Percentiles rank a stretch among this genome's conserved stretches.
phyloP scores from a whole-genome alignment of 1,140 invertebrate genomes.

The Philaenus spumarius region DNA sequence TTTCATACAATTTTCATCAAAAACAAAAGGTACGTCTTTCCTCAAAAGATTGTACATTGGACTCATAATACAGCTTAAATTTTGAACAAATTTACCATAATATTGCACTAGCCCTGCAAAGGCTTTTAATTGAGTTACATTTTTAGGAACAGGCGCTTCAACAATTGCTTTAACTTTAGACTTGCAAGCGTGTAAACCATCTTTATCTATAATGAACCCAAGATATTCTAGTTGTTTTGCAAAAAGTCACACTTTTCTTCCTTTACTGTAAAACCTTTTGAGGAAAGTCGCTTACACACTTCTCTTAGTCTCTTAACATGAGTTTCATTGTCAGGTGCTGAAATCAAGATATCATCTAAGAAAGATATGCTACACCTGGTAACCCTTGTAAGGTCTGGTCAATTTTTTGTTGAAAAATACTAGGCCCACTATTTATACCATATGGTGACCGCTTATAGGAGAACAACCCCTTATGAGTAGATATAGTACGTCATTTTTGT shows the following conservation, averaged over 20 bases:
- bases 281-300: too few relatives aligned
- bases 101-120: neutral
- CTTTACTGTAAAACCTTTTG: too few relatives aligned
- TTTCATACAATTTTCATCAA: neutral
- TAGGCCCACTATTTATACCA: neutral
- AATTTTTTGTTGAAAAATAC: conserved; percentile 22
- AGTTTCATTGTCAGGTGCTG: neutral
- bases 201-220: too few relatives aligned
- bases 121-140: conserved; percentile 1
- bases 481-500: conserved; percentile 6
- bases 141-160: neutral
- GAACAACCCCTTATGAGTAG: conserved; percentile 9
- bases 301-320: neutral
- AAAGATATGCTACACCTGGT: neutral
- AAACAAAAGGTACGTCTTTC: conserved; percentile 1
- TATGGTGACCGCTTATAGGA: neutral
- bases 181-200: too few relatives aligned
- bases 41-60: neutral
- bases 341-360: too few relatives aligned
- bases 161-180: too few relatives aligned
- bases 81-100: neutral
- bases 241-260: too few relatives aligned
- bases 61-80: neutral
- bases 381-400: conserved; percentile 21
- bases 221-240: too few relatives aligned